phyloP scores from a whole-genome alignment of 2,888 invertebrate species.

The Cecidostiba fungosa region DNA sequence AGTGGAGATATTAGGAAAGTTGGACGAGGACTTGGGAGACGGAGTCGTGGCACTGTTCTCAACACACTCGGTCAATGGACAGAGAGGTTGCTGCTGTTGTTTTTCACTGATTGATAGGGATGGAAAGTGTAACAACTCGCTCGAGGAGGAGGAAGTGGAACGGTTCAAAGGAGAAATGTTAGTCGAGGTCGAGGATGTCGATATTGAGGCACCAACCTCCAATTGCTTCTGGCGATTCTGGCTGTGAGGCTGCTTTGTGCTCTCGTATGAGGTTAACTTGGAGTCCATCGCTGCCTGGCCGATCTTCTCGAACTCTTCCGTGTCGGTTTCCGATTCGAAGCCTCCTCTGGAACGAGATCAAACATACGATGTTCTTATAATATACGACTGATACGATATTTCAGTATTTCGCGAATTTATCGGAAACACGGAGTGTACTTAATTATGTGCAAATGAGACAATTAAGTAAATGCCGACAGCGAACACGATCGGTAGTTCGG shows the following conservation, averaged over 20 bases:
- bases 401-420: too few relatives aligned
- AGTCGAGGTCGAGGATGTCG: conserved; percentile 75
- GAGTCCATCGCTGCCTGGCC: conserved; percentile 81
- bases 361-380: conserved; percentile 23
- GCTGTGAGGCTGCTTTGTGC: conserved; percentile 63
- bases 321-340: conserved; percentile 91
- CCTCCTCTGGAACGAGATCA: conserved; percentile 81
- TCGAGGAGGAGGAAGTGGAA: conserved; percentile 69
- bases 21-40: conserved; percentile 41
- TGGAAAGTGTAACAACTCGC: conserved; percentile 74
- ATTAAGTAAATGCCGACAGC: background rate
- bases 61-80: conserved; percentile 75
- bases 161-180: conserved; percentile 73
- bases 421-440: background rate
- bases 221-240: conserved; percentile 74
- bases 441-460: background rate
- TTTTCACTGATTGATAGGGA: conserved; percentile 66
- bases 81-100: conserved; percentile 70
- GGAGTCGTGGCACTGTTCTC: conserved; percentile 62
- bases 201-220: conserved; percentile 78
- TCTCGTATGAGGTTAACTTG: conserved; percentile 74
- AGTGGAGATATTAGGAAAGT: conserved; percentile 56
- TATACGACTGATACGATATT: background rate
- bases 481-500: background rate
- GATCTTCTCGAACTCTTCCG: conserved; percentile 91